Evolutionary conservation across 64 coral and sea anemone genomes (phyloP).

Genomic region (Trachythela sp.): DNA sequence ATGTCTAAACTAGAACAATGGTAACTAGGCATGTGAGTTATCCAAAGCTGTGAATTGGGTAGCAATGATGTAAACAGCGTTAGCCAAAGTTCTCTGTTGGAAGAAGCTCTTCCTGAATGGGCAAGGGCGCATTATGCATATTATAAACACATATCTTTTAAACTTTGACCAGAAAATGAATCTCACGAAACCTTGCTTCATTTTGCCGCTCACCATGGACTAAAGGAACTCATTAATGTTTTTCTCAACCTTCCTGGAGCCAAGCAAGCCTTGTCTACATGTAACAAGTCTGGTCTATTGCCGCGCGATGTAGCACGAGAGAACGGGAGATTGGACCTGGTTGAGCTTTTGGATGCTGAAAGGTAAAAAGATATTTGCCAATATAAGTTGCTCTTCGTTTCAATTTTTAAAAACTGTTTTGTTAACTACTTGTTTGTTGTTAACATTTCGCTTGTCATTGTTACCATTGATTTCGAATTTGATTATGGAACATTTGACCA

Average conservation of each 20-base stretch:
- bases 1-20: too few relatives aligned
- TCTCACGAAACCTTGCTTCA: neutral
- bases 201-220: neutral
- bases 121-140: too few relatives aligned
- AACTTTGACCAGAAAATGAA: neutral
- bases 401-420: too few relatives aligned
- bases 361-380: neutral
- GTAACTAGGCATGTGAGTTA: too few relatives aligned
- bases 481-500: too few relatives aligned
- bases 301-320: neutral
- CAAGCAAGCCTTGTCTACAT: neutral
- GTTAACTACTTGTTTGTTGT: too few relatives aligned
- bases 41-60: too few relatives aligned
- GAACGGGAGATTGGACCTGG: neutral
- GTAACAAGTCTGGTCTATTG: neutral
- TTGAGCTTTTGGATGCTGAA: neutral
- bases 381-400: neutral
- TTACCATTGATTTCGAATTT: too few relatives aligned
- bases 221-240: neutral
- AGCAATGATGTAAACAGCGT: too few relatives aligned
- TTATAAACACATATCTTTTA: neutral
- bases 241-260: conserved; percentile 4
- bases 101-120: too few relatives aligned
- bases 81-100: too few relatives aligned
- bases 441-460: too few relatives aligned